Percentiles rank a stretch among this genome's conserved stretches.
Conservation (phyloP, 2,797 vertebrate species). For the Tangara arthus region DNA sequence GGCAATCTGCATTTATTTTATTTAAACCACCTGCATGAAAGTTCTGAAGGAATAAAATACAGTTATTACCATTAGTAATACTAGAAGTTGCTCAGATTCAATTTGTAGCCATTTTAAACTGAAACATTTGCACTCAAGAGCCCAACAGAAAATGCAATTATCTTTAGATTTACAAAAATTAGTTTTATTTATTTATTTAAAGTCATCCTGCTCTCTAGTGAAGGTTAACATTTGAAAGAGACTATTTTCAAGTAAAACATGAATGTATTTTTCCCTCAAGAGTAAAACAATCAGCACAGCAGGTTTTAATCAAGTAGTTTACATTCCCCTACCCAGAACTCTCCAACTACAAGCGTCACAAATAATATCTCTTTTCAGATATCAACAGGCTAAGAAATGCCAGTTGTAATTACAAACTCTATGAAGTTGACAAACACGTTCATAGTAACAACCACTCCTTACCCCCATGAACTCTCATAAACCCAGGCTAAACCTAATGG, state of each 20-base stretch:
- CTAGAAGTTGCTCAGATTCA: neutral
- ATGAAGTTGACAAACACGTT: constrained; percentile 17
- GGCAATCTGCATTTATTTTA: constrained; percentile 29
- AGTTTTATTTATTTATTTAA: neutral
- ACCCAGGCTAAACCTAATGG: neutral
- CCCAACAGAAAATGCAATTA: neutral
- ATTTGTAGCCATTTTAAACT: constrained; percentile 4
- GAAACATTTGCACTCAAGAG: neutral
- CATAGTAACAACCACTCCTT: neutral
- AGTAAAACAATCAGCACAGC: constrained; percentile 37
- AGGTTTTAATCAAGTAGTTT: constrained; percentile 46
- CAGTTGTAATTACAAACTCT: constrained; percentile 3
- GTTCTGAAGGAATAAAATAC: neutral
- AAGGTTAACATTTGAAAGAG: constrained; percentile 5
- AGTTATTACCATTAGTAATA: neutral
- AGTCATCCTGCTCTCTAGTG: neutral
- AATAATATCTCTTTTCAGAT: neutral
- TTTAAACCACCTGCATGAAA: constrained; percentile 36
- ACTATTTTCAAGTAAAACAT: constrained; percentile 6
- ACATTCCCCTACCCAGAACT: neutral
- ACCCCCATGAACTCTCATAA: constrained; percentile 23
- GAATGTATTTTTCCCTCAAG: neutral
- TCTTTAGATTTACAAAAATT: neutral
- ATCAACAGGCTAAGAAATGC: constrained; percentile 39
- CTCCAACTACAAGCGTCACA: neutral